Evolutionary conservation across 2,113 vertebrate species (phyloP), one percentile per base, ranked within the genome.

Genomic region (Cinclus mexicanus): DNA sequence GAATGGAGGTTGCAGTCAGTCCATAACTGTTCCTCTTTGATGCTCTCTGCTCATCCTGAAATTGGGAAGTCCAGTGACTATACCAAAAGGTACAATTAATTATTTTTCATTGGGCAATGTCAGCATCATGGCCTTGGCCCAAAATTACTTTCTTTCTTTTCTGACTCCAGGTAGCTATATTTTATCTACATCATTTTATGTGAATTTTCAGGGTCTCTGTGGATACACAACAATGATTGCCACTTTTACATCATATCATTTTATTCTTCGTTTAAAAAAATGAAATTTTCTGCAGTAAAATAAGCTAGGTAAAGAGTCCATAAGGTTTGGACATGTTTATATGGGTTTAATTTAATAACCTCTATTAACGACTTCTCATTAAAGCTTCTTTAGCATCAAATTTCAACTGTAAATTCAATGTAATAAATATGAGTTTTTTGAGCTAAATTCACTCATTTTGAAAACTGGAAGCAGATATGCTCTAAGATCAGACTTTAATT

Each of bases 231-330:
- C 10, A 84, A 59, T 13, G 8, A 42, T 18, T 83, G 6, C 1
- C 15, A 24, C 14, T 59, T 86, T 79, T 67, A 12, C 9, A 39
- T 44, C 19, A 46, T 37, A 23, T 15, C 15, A 47, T 21, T 33
- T 11, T 2, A 28, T 31, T 37, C 67, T 76, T 49, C 2, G 3
- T 21, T 53, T 7, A 52, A 88, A 61, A 2, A 23, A 26, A 14
- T 3, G 1, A 56, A 50, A 56, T 55, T 72, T 3, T 14, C 13
- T 55, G 9, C 61, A 12, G 14, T 49, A 65, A 90, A 86, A 12
- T 9, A 68, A 69, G 3, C 3, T 33, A 52, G 2, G 3, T 47
- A 60, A 46, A 12, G 6, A 57, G 5, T 77, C 3, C 2, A 1
- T 42, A 59, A 71, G 6, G 2, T 63, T 55, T 47, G 16, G 2